Percentiles rank a stretch among this genome's conserved stretches.
Conservation (phyloP, 2,888 invertebrate species). For the Apotomis betuletana region DNA sequence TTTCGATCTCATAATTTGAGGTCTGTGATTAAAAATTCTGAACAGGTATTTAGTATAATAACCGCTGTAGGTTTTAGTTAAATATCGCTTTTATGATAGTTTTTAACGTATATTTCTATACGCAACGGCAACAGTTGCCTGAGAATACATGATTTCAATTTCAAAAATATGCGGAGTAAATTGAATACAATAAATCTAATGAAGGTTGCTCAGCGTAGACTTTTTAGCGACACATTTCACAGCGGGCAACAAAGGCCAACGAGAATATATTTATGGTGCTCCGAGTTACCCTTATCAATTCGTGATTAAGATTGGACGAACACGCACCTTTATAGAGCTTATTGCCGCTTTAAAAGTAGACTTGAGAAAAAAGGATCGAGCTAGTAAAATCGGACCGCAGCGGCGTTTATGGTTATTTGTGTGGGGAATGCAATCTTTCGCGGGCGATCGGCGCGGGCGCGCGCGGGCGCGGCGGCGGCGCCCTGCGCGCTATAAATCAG, state of each 20-base stretch:
- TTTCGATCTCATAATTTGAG: neutral
- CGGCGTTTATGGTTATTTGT: constrained; percentile 59
- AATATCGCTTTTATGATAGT: too few species aligned
- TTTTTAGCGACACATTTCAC: constrained; percentile 19
- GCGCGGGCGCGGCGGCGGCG: constrained; percentile 56
- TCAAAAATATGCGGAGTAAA: neutral
- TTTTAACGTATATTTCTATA: too few species aligned
- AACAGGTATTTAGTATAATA: neutral
- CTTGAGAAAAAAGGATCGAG: constrained; percentile 46
- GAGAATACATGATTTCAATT: too few species aligned
- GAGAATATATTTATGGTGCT: constrained; percentile 19
- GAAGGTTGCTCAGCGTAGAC: neutral
- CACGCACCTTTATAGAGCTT: constrained; percentile 45
- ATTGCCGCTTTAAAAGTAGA: constrained; percentile 48
- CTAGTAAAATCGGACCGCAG: constrained; percentile 44
- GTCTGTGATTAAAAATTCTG: neutral
- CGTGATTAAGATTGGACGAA: constrained; percentile 37
- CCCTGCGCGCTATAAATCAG: constrained; percentile 74
- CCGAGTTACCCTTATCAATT: constrained; percentile 31
- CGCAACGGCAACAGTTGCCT: too few species aligned
- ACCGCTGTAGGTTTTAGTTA: too few species aligned
- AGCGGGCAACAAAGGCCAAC: constrained; percentile 21
- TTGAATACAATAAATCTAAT: constrained; percentile 14
- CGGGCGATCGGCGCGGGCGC: constrained; percentile 53
- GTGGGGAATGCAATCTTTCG: constrained; percentile 62